A percentile compares a stretch with the other conserved stretches of the same genome.
phyloP scores from a whole-genome alignment of 2,113 vertebrate genomes.

The Saguinus imperator region DNA sequence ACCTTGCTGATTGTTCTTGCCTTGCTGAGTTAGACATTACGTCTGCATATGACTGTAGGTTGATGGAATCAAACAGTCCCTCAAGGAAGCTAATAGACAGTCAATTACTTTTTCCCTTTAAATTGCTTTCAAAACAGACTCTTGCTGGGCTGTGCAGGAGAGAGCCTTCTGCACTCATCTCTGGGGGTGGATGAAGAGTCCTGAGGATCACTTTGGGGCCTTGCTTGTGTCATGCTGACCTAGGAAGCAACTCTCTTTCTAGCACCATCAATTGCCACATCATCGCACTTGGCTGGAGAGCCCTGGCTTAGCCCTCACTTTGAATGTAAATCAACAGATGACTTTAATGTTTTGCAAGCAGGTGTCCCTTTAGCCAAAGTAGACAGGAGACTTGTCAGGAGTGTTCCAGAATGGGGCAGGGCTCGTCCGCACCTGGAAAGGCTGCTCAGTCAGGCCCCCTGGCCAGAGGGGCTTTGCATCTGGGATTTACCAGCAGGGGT shows the following conservation, averaged over 20 bases:
- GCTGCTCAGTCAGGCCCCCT: not conserved
- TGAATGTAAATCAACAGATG: not conserved
- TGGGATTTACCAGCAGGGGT: too few species aligned
- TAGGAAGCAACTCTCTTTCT: not conserved
- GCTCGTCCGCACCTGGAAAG: not conserved
- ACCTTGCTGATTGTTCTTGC: conserved; percentile 50
- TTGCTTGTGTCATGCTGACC: not conserved
- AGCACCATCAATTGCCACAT: not conserved
- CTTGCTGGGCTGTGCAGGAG: not conserved
- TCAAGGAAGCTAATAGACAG: conserved; percentile 63
- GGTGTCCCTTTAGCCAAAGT: not conserved
- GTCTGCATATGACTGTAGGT: conserved; percentile 12
- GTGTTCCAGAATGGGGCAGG: not conserved
- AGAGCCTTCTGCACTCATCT: not conserved
- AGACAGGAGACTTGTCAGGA: not conserved
- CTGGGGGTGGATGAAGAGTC: not conserved
- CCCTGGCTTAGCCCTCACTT: not conserved
- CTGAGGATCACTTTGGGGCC: not conserved
- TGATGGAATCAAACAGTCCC: conserved; percentile 28
- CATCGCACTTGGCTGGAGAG: rapidly evolving
- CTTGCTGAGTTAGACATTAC: conserved; percentile 4
- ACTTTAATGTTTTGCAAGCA: not conserved
- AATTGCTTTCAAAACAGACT: conserved; percentile 44
- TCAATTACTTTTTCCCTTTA: conserved; percentile 61
- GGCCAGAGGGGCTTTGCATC: rapidly evolving